Evolutionary conservation across 2,888 invertebrate genomes (phyloP).

Genomic region (Chrysotoxum bicinctum): DNA sequence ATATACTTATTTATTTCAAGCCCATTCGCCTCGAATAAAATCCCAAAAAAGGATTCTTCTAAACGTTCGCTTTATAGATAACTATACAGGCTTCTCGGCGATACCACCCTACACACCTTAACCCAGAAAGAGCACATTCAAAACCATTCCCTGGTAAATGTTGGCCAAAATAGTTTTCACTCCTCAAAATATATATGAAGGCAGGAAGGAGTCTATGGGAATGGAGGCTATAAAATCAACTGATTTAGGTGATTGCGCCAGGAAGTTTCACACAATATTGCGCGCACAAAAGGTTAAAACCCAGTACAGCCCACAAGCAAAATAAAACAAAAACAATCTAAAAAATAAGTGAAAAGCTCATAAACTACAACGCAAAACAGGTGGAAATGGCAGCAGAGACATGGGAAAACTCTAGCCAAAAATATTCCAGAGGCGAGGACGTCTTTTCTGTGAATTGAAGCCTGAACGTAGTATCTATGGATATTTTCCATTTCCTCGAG

Average conservation of each 20-base stretch:
- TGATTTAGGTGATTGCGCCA: constrained; percentile 17
- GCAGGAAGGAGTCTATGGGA: neutral
- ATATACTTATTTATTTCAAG: too few species aligned
- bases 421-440: constrained; percentile 2
- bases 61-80: too few species aligned
- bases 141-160: neutral
- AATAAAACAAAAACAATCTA: neutral
- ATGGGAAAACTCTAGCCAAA: constrained; percentile 1
- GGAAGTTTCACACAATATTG: constrained; percentile 30
- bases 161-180: constrained; percentile 2
- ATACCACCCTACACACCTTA: neutral
- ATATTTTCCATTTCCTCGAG: constrained; percentile 1
- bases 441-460: neutral
- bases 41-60: too few species aligned
- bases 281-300: constrained; percentile 24
- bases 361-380: constrained; percentile 8
- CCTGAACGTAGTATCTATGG: neutral
- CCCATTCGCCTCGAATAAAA: too few species aligned
- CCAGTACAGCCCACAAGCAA: neutral
- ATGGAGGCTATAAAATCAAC: constrained; percentile 16
- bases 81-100: too few species aligned
- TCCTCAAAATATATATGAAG: neutral
- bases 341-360: neutral
- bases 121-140: neutral
- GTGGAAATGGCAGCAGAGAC: constrained; percentile 19